Evolutionary conservation across 1,140 invertebrate species (phyloP), one percentile per base, ranked within the genome.

Genomic region (Drosophila ambigua): DNA sequence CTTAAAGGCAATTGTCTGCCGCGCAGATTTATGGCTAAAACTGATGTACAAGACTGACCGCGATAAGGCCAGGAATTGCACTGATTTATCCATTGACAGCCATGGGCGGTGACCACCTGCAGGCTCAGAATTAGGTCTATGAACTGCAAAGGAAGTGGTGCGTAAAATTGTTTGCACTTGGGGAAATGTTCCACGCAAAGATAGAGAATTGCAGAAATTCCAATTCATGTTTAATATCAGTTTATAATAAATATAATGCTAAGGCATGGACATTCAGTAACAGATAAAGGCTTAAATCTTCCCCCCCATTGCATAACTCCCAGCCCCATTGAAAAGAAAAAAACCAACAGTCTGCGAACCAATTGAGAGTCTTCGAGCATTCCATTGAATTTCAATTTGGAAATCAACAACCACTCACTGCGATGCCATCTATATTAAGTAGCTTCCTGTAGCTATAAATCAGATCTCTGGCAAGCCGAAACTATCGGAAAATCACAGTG

Each of bases 1-100:
- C 62, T 79, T 76, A 64, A 83, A 83, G 64, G 61, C 52, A 63
- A 62, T 72, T 69, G 71, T 68, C 64, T 84, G 77, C 51, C 51
- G 60, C 15, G 23, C 58, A 65, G 71, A 83, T 84, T 84, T 79
- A 84, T 48, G 61, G 46, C 62, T 35, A 45, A 59, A 60, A 45
- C 45, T 50, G 69, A 72, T 62, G 66, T 66, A 69, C 65, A 58
- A 69, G 58, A 57, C 64, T 50, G 35, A 15, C 39, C 20, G 15
- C 43, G 63, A 68, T 65, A 68, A 51, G 49, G 58, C 20, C 28
- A 49, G 49, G 26, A 41, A 71, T 31, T 61, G 62, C 35, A 59
- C 66, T 80, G 81, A 84, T 80, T 85, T 77, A 81, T 72, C 77
- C 58, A 65, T 50, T 15, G 24, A 53, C 31, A 55, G 59, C 41